These are phyloP conservation scores for Vollenhovia emeryi DNA, from an alignment of 1,140 invertebrate genomes.

Conservation along the genomic window DNA sequence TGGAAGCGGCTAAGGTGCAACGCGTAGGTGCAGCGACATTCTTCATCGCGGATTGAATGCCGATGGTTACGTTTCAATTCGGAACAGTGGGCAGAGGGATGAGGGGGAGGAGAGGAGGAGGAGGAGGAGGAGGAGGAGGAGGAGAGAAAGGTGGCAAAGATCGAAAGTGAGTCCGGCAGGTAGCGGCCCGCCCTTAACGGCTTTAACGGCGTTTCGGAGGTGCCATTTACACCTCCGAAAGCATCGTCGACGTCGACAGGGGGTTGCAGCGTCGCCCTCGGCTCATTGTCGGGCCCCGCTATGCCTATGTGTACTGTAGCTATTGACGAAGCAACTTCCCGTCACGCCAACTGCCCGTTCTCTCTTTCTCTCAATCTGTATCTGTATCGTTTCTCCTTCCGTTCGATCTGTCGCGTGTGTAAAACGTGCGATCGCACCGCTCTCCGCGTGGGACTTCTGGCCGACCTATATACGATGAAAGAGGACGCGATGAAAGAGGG, in stretches of 20 bases:
- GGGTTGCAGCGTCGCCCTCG: slow-evolving; percentile 25
- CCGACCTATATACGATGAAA: slow-evolving; percentile 19
- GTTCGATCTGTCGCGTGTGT: slow-evolving; percentile 11
- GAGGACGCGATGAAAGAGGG: not conserved
- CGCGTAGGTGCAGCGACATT: slow-evolving; percentile 27
- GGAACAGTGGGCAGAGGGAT: not conserved
- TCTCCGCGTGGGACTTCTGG: slow-evolving; percentile 34
- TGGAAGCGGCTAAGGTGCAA: slow-evolving; percentile 47
- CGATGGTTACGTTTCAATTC: slow-evolving; percentile 68
- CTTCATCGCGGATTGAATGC: slow-evolving; percentile 46
- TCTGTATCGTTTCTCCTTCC: slow-evolving; percentile 33
- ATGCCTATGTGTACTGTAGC: slow-evolving; percentile 51
- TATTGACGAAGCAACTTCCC: slow-evolving; percentile 76
- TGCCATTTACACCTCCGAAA: slow-evolving; percentile 74
- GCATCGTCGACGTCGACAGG: slow-evolving; percentile 61
- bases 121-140: not conserved
- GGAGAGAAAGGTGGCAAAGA: not conserved
- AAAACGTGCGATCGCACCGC: slow-evolving; percentile 15
- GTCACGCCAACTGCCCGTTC: slow-evolving; percentile 73
- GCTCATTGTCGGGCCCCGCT: slow-evolving; percentile 57
- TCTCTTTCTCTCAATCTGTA: slow-evolving; percentile 25
- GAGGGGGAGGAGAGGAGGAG: not conserved
- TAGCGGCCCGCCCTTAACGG: slow-evolving; percentile 60
- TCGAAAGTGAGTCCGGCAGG: slow-evolving; percentile 66
- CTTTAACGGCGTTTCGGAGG: slow-evolving; percentile 56